phyloP scores from a whole-genome alignment of 2,797 vertebrate genomes.

The Rhynchonycteris naso region DNA sequence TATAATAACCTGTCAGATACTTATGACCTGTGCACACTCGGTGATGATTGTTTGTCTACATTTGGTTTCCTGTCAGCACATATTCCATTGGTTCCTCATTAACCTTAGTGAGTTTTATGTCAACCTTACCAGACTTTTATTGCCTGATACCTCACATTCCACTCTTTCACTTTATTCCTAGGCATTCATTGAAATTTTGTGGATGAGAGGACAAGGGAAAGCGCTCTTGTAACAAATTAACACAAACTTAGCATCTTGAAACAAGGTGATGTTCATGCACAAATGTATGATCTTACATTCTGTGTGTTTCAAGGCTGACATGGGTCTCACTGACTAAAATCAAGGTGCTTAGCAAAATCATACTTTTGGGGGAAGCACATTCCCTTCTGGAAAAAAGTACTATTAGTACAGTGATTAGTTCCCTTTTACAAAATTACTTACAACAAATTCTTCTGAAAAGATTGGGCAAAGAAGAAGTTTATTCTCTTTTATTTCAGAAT shows the following conservation, averaged over 20 bases:
- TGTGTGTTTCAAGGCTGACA: not conserved
- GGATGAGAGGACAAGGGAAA: not conserved
- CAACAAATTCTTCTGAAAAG: not conserved
- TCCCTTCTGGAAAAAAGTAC: not conserved
- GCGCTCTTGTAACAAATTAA: not conserved
- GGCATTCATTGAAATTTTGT: not conserved
- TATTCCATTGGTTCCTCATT: slow-evolving; percentile 7
- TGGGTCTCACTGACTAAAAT: not conserved
- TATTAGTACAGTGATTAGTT: not conserved
- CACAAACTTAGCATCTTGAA: not conserved
- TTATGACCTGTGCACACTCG: not conserved
- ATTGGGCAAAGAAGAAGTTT: not conserved
- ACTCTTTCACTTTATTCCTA: not conserved
- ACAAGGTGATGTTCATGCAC: no score
- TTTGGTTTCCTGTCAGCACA: slow-evolving; percentile 29
- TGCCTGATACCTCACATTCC: not conserved
- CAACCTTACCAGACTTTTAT: slow-evolving; percentile 23
- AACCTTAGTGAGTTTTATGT: not conserved
- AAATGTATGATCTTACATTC: not conserved
- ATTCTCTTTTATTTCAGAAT: not conserved
- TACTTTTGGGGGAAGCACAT: not conserved
- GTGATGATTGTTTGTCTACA: not conserved
- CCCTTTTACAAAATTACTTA: not conserved
- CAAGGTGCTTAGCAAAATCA: not conserved
- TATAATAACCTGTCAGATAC: not conserved